phyloP scores from a whole-genome alignment of 2,797 vertebrate genomes.

The Sparidentex hasta region DNA sequence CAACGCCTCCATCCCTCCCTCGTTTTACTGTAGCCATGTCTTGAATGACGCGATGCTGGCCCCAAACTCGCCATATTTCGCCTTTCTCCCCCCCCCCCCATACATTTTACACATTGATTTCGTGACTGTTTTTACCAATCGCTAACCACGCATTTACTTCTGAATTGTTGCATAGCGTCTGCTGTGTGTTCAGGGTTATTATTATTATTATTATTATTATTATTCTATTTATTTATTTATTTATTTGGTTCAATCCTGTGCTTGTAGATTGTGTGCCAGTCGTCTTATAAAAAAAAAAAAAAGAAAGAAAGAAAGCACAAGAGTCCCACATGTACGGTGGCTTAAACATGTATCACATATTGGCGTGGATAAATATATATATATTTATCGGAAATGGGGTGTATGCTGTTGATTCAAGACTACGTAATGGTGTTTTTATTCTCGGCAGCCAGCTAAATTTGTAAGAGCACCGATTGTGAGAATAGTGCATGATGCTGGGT shows the following conservation, averaged over 20 bases:
- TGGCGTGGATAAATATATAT: slow-evolving; percentile 68
- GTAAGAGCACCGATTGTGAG: slow-evolving; percentile 66
- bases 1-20: slow-evolving; percentile 78
- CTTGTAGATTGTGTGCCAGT: slow-evolving; percentile 30
- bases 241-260: neutral
- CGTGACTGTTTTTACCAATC: slow-evolving; percentile 74
- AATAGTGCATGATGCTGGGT: slow-evolving; percentile 67
- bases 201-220: neutral
- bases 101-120: slow-evolving; percentile 84
- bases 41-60: slow-evolving; percentile 79
- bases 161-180: slow-evolving; percentile 51
- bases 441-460: slow-evolving; percentile 66
- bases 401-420: slow-evolving; percentile 82
- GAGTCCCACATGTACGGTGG: slow-evolving; percentile 64
- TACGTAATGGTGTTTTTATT: slow-evolving; percentile 85
- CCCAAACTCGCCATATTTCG: slow-evolving; percentile 83
- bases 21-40: slow-evolving; percentile 69
- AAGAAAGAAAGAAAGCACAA: slow-evolving; percentile 17
- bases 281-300: slow-evolving; percentile 2
- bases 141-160: slow-evolving; percentile 66
- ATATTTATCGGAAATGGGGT: slow-evolving; percentile 75
- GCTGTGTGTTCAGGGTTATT: slow-evolving; percentile 4
- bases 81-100: slow-evolving; percentile 48
- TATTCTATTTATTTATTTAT: neutral
- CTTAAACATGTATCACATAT: slow-evolving; percentile 65